Evolutionary conservation across 2,113 vertebrate genomes (phyloP).

Genomic region (Leptocoma aspasia): DNA sequence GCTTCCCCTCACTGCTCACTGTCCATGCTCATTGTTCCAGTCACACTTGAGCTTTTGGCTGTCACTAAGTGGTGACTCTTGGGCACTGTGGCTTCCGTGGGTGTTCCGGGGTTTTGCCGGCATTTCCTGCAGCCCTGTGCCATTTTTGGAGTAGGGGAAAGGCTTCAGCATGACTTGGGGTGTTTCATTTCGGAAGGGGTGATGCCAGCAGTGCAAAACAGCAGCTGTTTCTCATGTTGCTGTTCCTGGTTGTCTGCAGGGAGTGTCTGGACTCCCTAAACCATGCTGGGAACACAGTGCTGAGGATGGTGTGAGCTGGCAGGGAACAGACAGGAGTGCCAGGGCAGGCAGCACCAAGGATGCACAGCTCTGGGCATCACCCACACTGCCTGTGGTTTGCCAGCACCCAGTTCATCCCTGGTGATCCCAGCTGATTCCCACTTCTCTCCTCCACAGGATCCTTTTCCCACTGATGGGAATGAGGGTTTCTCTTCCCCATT

Average conservation of each 20-base stretch:
- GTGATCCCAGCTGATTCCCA: neutral
- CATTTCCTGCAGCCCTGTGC: fast-evolving
- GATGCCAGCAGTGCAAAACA: neutral
- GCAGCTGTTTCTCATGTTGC: neutral
- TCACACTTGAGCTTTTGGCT: neutral
- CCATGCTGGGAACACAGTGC: fast-evolving
- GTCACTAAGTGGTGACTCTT: fast-evolving
- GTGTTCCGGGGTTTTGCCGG: fast-evolving
- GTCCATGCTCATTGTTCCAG: neutral
- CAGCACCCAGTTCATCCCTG: neutral
- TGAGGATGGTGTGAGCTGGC: fast-evolving
- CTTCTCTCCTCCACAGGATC: neutral
- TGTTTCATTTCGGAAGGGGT: neutral
- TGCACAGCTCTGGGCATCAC: neutral
- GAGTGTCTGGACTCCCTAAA: neutral
- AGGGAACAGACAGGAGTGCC: neutral
- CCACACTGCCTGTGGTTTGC: neutral
- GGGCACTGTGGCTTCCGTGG: neutral
- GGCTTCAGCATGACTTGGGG: fast-evolving
- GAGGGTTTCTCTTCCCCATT: neutral
- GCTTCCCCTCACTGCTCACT: fast-evolving
- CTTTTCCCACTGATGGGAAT: neutral
- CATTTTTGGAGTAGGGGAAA: fast-evolving
- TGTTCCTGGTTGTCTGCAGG: neutral
- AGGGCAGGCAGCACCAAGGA: neutral